Base-by-base conservation (phyloP, 2,888 invertebrate genomes). In the Aporophyla nigra region DNA sequence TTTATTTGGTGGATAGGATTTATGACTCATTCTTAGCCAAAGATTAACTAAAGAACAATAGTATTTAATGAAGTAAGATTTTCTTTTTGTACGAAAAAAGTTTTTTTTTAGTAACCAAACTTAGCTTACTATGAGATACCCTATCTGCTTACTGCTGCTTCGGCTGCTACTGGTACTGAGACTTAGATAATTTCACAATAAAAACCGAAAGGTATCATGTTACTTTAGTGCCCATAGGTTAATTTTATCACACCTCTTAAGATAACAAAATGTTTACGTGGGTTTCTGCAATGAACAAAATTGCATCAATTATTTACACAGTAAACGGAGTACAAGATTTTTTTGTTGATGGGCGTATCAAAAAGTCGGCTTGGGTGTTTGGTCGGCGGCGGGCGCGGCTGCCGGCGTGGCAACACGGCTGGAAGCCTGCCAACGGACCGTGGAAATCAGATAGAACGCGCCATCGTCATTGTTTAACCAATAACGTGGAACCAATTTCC, bases 341-440 rank as follows among this genome's bases (percentile, higher is more conserved):
- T 81, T 53, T 81, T 83, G 84, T 89, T 83, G 82, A 90, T 88
- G 63, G 68, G 76, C 67, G 82, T 84, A 76, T 83, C 82, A 83
- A 83, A 85, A 86, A 88, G 75, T 85, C 65, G 68, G 71, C 72
- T 82, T 76, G 79, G 74, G 66, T 72, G 86, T 83, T 87, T 87
- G 80, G 81, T 83, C 84, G 86, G 78, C n/a, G 16, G n/a, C 58
- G 66, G 66, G 33, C 16, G 66, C 78, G 70, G 76, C 80, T 73
- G 78, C 74, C 78, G 68, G 85, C 94, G 91, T 92, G 89, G 93
- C 90, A 93, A 91, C 93, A 92, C 91, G 94, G 82, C 92, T 96
- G 96, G 96, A 92, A 78, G 84, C 73, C 58, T 70, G 96, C 96
- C 96, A 96, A 95, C 89, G 87, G 87, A 90, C 91, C 94, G 91